These are phyloP conservation scores for Leptoclinus maculatus DNA, from an alignment of 2,797 vertebrate species.

Conservation along the genomic window DNA sequence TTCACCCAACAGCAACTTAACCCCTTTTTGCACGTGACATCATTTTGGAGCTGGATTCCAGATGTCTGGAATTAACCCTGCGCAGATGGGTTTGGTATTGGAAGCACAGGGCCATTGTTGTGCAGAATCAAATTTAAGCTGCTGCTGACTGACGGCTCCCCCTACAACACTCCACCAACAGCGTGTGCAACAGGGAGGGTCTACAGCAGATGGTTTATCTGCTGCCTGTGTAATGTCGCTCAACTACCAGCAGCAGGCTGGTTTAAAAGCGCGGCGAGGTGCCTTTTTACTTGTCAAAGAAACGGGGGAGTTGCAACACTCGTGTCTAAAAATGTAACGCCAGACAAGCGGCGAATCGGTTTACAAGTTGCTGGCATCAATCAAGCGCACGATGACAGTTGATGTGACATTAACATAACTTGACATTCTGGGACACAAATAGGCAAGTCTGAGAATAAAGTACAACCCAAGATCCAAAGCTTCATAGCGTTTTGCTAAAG, in stretches of 20 bases:
- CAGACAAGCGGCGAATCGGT: not conserved
- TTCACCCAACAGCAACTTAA: conserved; percentile 61
- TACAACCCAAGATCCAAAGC: not conserved
- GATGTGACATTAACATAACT: not conserved
- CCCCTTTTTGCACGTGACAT: conserved; percentile 66
- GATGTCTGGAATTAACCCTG: conserved; percentile 70
- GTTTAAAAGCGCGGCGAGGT: conserved; percentile 2
- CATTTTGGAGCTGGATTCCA: conserved; percentile 67
- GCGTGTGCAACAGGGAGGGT: conserved; percentile 47
- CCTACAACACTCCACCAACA: conserved; percentile 45
- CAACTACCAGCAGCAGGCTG: conserved; percentile 19
- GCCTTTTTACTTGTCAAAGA: conserved; percentile 22
- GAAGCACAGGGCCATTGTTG: conserved; percentile 58
- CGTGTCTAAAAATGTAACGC: conserved; percentile 1
- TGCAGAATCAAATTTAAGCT: conserved; percentile 56
- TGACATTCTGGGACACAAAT: not conserved
- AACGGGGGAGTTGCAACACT: conserved; percentile 10
- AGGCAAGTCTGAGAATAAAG: not conserved
- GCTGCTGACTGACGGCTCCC: conserved; percentile 60
- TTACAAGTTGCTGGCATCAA: conserved; percentile 1
- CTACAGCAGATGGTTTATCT: conserved; percentile 53
- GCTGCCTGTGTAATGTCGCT: conserved; percentile 39
- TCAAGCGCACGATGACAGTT: not conserved
- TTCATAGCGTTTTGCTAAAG: not conserved
- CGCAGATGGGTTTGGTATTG: conserved; percentile 69